Evolutionary conservation across 2,888 invertebrate genomes (phyloP).

Genomic region (Erebia aethiops): DNA sequence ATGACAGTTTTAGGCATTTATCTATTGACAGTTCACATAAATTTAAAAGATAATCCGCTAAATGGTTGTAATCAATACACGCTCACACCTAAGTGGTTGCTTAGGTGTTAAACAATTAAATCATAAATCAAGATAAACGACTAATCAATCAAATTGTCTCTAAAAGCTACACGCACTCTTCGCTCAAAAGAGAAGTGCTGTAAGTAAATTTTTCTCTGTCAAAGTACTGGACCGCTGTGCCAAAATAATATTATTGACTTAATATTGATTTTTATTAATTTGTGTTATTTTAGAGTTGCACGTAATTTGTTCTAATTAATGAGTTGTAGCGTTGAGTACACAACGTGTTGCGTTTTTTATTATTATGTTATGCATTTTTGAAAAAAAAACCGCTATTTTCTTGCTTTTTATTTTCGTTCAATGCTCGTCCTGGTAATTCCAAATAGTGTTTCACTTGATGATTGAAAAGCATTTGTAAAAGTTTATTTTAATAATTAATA

Average conservation of each 20-base stretch:
- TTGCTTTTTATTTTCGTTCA: too few relatives aligned
- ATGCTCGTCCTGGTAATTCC: too few relatives aligned
- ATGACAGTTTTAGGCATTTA: background rate
- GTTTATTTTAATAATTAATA: too few relatives aligned
- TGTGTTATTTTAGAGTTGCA: too few relatives aligned
- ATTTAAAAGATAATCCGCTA: background rate
- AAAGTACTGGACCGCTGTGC: background rate
- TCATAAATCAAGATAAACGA: slow-evolving; percentile 4
- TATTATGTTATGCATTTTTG: too few relatives aligned
- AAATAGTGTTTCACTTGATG: too few relatives aligned
- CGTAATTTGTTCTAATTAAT: too few relatives aligned
- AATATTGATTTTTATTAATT: too few relatives aligned
- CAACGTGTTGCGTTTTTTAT: too few relatives aligned
- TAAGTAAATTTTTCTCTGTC: background rate
- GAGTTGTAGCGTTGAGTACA: too few relatives aligned
- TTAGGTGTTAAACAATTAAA: slow-evolving; percentile 19
- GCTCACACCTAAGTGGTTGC: background rate
- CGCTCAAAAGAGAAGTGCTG: background rate
- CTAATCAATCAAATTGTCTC: slow-evolving; percentile 1
- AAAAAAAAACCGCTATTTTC: too few relatives aligned
- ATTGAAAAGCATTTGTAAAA: too few relatives aligned
- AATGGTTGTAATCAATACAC: slow-evolving; percentile 10
- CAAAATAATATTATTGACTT: background rate
- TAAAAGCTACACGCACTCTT: background rate
- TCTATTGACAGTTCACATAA: background rate